Evolutionary conservation across 2,888 invertebrate species (phyloP).

Genomic region (Agrochola circellaris): DNA sequence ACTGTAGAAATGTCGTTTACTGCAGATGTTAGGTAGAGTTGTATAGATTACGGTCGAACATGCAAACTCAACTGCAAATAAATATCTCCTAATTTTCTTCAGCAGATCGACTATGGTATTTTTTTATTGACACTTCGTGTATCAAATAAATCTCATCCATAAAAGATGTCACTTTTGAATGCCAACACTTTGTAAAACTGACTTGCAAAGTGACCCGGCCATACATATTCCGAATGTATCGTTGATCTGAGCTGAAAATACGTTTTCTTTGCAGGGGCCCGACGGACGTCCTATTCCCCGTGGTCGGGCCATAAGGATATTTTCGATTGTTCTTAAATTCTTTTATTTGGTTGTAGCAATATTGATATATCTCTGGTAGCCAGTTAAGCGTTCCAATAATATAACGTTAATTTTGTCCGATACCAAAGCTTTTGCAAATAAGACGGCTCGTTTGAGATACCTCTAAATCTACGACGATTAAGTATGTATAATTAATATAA

Average conservation of each 20-base stretch:
- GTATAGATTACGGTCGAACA: neutral
- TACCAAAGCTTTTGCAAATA: neutral
- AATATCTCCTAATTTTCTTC: neutral
- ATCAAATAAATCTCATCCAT: neutral
- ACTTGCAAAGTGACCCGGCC: neutral
- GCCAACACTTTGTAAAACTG: neutral
- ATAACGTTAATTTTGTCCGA: neutral
- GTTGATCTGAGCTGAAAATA: neutral
- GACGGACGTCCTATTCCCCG: neutral
- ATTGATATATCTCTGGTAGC: neutral
- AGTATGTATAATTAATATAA: neutral
- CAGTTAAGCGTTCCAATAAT: neutral
- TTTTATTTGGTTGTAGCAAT: neutral
- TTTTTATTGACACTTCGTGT: too few relatives aligned
- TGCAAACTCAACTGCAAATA: neutral
- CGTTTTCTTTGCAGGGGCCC: neutral
- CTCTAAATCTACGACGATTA: neutral
- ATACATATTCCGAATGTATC: neutral
- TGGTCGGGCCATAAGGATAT: neutral
- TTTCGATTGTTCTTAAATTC: neutral
- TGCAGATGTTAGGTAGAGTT: neutral
- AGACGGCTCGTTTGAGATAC: constrained; percentile 12
- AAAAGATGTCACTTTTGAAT: neutral
- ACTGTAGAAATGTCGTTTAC: constrained; percentile 3
- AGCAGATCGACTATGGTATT: neutral